Conservation (phyloP, 1,140 invertebrate genomes). For the Tetranychus urticae region DNA sequence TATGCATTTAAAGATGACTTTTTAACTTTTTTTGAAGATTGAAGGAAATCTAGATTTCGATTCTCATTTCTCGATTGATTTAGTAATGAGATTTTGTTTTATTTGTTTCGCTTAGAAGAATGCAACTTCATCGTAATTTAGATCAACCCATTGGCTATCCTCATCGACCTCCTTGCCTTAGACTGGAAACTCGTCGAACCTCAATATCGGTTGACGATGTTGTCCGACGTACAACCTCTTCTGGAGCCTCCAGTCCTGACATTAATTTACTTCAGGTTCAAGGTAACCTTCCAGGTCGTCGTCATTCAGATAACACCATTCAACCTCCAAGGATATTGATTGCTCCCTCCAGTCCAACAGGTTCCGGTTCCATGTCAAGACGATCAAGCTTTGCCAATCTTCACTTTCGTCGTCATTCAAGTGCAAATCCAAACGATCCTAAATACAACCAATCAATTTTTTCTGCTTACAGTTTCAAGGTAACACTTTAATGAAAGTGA, state of each 20-base stretch:
- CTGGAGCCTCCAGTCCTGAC: slow-evolving; percentile 47
- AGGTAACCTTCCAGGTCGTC: slow-evolving; percentile 43
- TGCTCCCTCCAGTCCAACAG: slow-evolving; percentile 25
- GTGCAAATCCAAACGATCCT: slow-evolving; percentile 9
- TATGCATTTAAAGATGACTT: too few relatives aligned
- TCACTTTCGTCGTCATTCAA: slow-evolving; percentile 12
- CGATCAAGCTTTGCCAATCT: slow-evolving; percentile 5
- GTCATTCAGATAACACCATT: slow-evolving; percentile 67
- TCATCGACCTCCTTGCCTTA: slow-evolving; percentile 14
- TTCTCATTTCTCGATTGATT: too few relatives aligned
- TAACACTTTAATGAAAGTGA: neutral
- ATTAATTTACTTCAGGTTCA: slow-evolving; percentile 61
- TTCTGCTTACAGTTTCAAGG: neutral
- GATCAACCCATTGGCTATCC: slow-evolving; percentile 11
- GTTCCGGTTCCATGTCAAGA: slow-evolving; percentile 25
- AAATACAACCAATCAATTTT: neutral
- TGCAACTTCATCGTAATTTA: neutral
- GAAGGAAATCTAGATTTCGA: too few relatives aligned
- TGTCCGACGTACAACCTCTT: slow-evolving; percentile 16
- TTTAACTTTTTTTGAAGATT: too few relatives aligned
- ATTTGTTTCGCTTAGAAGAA: neutral
- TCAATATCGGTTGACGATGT: slow-evolving; percentile 17
- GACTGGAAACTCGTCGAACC: slow-evolving; percentile 15
- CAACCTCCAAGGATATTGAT: slow-evolving; percentile 43
- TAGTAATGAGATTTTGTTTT: too few relatives aligned